Evolutionary conservation across 2,113 vertebrate genomes (phyloP).

Genomic region (Cynoglossus semilaevis): DNA sequence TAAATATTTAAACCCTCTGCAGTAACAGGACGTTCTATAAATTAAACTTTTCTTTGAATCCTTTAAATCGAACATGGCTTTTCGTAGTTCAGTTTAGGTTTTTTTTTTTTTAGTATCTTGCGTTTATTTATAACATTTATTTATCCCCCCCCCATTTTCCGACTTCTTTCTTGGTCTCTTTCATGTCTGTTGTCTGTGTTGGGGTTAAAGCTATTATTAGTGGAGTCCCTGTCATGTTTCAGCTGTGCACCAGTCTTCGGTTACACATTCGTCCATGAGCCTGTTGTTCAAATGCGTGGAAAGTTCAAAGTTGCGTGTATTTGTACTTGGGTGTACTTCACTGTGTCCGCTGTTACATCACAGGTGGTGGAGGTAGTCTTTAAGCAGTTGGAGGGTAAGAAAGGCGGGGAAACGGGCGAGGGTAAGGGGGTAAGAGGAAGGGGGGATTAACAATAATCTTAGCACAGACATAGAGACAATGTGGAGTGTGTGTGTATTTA

Average conservation of each 20-base stretch:
- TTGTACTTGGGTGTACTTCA: neutral
- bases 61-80: no score
- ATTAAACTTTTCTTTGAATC: no score
- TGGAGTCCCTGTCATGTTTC: constrained; percentile 17
- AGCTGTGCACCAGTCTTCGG: neutral
- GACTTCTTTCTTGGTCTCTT: neutral
- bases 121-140: no score
- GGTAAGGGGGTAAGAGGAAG: constrained; percentile 11
- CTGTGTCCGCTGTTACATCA: constrained; percentile 31
- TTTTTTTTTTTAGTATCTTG: no score
- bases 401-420: no score
- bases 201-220: neutral
- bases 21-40: no score
- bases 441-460: constrained; percentile 64
- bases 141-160: no score
- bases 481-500: constrained; percentile 33
- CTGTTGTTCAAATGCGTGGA: constrained; percentile 33
- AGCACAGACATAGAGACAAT: constrained; percentile 56
- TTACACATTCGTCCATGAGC: constrained; percentile 27
- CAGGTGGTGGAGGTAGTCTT: constrained; percentile 32
- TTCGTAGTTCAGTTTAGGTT: no score
- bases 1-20: no score
- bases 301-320: constrained; percentile 33
- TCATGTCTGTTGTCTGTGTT: neutral
- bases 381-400: constrained; percentile 26